A percentile compares a stretch with the other conserved stretches of the same genome.
Evolutionary conservation across 2,888 invertebrate genomes (phyloP).

Genomic region (Aphelenchoides bicaudatus): DNA sequence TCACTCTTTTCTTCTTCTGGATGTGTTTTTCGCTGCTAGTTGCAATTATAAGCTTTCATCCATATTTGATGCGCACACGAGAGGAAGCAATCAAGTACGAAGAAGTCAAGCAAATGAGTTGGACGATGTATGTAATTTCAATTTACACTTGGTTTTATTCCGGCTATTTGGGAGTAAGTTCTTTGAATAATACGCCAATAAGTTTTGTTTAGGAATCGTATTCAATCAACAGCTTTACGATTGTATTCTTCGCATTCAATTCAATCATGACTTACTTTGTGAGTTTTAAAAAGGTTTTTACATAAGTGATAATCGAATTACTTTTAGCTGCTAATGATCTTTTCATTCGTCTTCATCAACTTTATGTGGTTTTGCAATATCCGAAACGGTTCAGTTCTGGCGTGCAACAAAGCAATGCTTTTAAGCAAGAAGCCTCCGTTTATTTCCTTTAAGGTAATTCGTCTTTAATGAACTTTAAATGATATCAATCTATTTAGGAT

Average conservation of each 20-base stretch:
- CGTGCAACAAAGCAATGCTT: conserved; percentile 12
- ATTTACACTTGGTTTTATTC: neutral
- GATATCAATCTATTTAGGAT: neutral
- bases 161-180: neutral
- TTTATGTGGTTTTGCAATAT: conserved; percentile 1
- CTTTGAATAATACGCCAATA: neutral
- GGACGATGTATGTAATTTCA: neutral
- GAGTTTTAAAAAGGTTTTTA: neutral
- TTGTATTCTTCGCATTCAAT: neutral
- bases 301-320: neutral
- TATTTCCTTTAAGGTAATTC: neutral
- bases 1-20: conserved; percentile 17
- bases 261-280: conserved; percentile 3
- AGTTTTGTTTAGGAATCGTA: neutral
- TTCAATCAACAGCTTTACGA: too few relatives aligned
- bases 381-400: neutral
- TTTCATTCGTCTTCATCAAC: neutral
- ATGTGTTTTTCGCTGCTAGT: neutral
- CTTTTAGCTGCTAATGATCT: conserved; percentile 8
- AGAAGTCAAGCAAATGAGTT: neutral
- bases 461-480: neutral
- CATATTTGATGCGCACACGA: neutral
- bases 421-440: neutral
- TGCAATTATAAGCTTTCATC: neutral
- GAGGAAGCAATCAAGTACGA: too few relatives aligned